Conservation (phyloP, 2,113 vertebrate species). For the Catharus minimus region DNA sequence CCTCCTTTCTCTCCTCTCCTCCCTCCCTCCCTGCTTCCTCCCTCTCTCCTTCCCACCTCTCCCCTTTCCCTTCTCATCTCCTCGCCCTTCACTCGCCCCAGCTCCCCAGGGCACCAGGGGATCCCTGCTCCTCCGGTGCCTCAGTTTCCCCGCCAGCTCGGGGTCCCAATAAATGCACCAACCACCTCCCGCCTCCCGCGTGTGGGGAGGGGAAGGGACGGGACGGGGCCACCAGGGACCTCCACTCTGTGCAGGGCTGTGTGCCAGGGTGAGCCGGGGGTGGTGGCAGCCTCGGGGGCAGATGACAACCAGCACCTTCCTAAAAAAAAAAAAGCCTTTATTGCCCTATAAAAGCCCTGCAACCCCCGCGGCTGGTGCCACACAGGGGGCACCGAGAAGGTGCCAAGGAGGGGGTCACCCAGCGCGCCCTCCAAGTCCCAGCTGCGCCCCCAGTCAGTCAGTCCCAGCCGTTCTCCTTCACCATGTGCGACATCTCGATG, state of each 20-base stretch:
- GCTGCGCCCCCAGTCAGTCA: neutral
- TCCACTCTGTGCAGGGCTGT: neutral
- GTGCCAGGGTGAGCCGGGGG: neutral
- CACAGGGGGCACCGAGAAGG: neutral
- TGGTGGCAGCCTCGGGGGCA: fast-evolving
- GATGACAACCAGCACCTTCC: neutral
- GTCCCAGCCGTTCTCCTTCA: constrained; percentile 83
- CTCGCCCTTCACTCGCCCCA: neutral
- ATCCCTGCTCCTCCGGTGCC: neutral
- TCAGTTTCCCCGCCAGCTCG: neutral
- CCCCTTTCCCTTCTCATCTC: neutral
- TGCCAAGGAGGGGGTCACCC: neutral
- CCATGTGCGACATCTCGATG: constrained; percentile 82
- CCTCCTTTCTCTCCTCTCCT: neutral
- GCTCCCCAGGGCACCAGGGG: neutral
- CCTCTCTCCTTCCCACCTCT: neutral
- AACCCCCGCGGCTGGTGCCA: neutral
- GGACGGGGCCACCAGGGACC: neutral
- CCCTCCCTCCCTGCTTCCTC: neutral
- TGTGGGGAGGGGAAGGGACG: neutral
- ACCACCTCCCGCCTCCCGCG: fast-evolving
- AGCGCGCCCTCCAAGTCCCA: neutral
- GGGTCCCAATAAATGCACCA: neutral
- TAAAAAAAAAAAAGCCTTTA: constrained; percentile 30
- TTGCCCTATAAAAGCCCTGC: constrained; percentile 16